Conservation (phyloP, 64 coral and sea anemone genomes). For the Catalaphyllia jardinei region DNA sequence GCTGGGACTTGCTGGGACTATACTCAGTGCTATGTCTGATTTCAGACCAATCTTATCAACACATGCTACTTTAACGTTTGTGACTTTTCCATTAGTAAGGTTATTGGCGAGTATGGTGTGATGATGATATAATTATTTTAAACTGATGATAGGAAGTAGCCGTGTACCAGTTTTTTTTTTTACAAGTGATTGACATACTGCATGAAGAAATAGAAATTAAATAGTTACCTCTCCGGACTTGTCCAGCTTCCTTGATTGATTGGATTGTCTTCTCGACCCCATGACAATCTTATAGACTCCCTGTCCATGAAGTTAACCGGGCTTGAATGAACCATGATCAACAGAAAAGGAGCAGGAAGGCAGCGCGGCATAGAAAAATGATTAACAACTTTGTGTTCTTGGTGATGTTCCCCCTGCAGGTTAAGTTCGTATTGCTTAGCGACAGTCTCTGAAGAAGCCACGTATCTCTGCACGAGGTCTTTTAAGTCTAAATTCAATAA, state of each 20-base stretch:
- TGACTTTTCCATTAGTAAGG: too few relatives aligned
- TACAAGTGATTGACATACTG: background rate
- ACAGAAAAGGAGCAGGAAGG: slow-evolving; percentile 5
- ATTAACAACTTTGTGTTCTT: background rate
- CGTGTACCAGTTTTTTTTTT: background rate
- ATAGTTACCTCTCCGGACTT: slow-evolving; percentile 34
- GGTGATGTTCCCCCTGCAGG: background rate
- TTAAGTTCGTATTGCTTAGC: slow-evolving; percentile 22
- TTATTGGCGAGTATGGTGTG: too few relatives aligned
- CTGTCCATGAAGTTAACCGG: slow-evolving; percentile 42
- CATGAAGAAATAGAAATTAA: background rate
- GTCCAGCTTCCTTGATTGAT: slow-evolving; percentile 56
- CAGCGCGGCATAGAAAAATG: background rate
- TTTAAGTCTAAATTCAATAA: slow-evolving; percentile 48
- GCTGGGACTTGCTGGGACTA: too few relatives aligned
- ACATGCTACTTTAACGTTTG: too few relatives aligned
- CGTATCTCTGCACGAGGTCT: slow-evolving; percentile 25
- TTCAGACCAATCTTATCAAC: too few relatives aligned
- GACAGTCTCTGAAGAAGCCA: slow-evolving; percentile 5
- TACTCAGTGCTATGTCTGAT: too few relatives aligned
- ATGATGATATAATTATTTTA: too few relatives aligned
- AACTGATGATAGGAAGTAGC: background rate
- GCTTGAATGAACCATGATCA: slow-evolving; percentile 52
- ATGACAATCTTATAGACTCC: slow-evolving; percentile 46
- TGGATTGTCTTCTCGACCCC: slow-evolving; percentile 47